These are phyloP conservation scores for Martes flavigula DNA, from an alignment of 2,797 vertebrate genomes.

Conservation along the genomic window DNA sequence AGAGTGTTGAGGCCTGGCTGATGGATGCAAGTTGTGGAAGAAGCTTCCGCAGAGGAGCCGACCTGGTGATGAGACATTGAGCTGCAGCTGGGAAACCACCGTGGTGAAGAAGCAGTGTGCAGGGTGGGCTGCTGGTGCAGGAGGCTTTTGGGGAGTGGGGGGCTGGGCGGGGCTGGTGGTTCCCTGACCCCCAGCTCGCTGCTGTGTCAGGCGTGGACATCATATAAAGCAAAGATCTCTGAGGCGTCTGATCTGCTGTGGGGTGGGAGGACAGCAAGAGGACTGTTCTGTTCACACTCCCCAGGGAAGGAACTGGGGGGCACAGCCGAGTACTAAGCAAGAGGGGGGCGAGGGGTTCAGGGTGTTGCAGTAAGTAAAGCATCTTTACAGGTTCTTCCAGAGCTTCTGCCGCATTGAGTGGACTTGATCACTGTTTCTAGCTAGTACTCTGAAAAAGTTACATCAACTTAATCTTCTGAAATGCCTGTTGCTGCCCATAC, in stretches of 20 bases:
- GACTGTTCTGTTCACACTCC: background rate
- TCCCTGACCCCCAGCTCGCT: background rate
- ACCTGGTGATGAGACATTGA: background rate
- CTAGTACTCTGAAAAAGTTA: background rate
- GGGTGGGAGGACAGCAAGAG: background rate
- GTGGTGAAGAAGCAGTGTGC: background rate
- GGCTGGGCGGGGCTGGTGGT: too few species aligned
- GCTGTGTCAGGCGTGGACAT: background rate
- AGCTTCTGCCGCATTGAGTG: background rate
- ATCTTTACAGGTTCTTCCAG: background rate
- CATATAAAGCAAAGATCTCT: background rate
- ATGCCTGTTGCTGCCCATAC: background rate
- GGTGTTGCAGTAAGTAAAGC: background rate
- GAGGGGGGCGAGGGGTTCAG: background rate
- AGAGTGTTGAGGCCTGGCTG: background rate
- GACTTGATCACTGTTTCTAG: background rate
- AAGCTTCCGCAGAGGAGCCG: background rate
- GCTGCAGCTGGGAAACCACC: fast-evolving
- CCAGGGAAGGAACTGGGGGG: background rate
- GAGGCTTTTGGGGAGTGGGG: background rate
- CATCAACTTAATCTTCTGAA: background rate
- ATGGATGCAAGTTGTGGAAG: background rate
- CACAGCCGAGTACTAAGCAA: background rate
- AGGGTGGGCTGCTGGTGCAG: background rate
- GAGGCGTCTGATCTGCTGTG: background rate